Percentiles rank a stretch among this genome's conserved stretches.
These are phyloP conservation scores for Oostethus manadensis DNA, from an alignment of 2,113 vertebrate genomes.

Conservation along the genomic window DNA sequence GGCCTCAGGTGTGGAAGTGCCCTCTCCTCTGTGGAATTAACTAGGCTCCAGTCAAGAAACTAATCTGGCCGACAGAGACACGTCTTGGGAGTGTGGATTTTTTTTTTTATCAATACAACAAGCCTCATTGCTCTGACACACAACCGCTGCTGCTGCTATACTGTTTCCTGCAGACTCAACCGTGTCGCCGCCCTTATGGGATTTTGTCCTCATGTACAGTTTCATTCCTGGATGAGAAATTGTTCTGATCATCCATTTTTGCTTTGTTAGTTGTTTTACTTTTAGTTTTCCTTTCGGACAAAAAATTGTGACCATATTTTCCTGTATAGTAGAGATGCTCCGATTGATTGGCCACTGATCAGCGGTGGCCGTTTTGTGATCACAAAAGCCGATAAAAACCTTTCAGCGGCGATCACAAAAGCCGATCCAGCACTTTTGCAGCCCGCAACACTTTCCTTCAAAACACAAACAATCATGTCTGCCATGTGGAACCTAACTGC, in stretches of 20 bases:
- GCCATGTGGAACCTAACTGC: no score
- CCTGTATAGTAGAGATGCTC: no score
- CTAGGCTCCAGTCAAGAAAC: slow-evolving; percentile 64
- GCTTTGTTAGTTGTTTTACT: not conserved
- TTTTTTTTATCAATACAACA: slow-evolving; percentile 54
- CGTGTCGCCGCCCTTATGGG: slow-evolving; percentile 36
- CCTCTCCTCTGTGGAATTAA: slow-evolving; percentile 61
- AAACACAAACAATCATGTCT: no score
- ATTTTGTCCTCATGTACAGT: slow-evolving; percentile 38
- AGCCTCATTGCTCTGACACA: slow-evolving; percentile 36
- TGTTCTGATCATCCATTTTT: not conserved
- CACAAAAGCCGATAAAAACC: no score
- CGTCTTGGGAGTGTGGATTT: slow-evolving; percentile 61
- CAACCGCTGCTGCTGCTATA: slow-evolving; percentile 29
- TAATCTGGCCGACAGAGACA: slow-evolving; percentile 60
- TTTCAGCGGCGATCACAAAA: no score
- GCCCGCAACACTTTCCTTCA: no score
- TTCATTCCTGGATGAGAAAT: slow-evolving; percentile 41
- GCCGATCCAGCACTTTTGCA: no score
- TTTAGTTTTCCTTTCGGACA: not conserved
- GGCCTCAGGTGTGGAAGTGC: slow-evolving; percentile 62
- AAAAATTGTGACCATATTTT: no score
- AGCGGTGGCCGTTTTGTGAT: no score
- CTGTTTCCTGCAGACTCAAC: slow-evolving; percentile 33
- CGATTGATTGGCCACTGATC: no score